A percentile compares a stretch with the other conserved stretches of the same genome.
Evolutionary conservation across 2,888 invertebrate genomes (phyloP).

Genomic region (Ormyrus thymus): DNA sequence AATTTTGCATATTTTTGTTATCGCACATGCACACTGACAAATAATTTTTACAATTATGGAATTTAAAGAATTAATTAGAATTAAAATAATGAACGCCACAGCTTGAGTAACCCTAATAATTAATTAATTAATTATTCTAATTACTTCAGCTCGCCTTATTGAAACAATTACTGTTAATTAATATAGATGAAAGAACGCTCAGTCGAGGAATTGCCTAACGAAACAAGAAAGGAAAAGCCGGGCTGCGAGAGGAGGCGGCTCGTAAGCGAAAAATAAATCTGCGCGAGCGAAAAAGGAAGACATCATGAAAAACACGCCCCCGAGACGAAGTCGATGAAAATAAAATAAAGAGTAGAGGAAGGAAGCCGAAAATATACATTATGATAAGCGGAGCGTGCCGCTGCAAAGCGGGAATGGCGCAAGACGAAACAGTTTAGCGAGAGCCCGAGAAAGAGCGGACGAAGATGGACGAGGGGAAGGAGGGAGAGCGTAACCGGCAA

Average conservation of each 20-base stretch:
- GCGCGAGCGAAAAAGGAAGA: constrained; percentile 37
- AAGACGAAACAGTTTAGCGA: constrained; percentile 54
- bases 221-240: neutral
- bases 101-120: no score
- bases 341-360: constrained; percentile 52
- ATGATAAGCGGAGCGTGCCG: constrained; percentile 54
- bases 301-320: constrained; percentile 28
- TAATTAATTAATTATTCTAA: no score
- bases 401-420: constrained; percentile 41
- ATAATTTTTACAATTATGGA: no score
- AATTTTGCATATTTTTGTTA: no score
- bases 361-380: constrained; percentile 55
- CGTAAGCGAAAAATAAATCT: constrained; percentile 50
- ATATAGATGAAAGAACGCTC: no score
- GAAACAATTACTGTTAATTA: no score
- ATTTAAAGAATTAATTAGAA: no score
- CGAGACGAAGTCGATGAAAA: constrained; percentile 44
- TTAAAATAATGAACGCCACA: no score
- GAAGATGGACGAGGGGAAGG: neutral
- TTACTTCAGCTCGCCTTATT: no score
- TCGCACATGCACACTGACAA: no score
- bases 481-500: neutral
- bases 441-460: neutral
- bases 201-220: no score
- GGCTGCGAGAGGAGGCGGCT: neutral